phyloP scores from a whole-genome alignment of 2,113 vertebrate species.

The Brachypodius melanocephalos region DNA sequence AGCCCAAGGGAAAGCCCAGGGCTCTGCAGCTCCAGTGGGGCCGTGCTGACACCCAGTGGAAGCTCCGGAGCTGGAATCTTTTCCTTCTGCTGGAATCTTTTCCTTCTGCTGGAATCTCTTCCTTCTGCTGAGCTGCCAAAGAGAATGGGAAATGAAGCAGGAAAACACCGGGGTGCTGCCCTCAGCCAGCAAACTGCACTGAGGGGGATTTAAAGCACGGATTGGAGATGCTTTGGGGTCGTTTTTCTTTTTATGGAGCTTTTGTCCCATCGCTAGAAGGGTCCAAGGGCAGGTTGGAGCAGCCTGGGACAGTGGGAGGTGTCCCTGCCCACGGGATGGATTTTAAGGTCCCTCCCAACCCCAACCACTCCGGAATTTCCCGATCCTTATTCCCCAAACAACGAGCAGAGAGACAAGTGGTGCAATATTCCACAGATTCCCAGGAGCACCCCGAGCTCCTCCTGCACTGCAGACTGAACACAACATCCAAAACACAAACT shows the following conservation, averaged over 20 bases:
- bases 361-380: not conserved
- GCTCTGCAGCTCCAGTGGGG: not conserved
- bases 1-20: not conserved
- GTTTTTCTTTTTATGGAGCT: not conserved
- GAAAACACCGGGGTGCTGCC: not conserved
- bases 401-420: rapidly evolving
- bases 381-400: rapidly evolving
- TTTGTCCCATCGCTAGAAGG: not conserved
- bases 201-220: not conserved
- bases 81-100: not conserved
- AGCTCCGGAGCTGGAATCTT: rapidly evolving
- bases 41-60: conserved; percentile 64
- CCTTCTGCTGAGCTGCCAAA: not conserved
- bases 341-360: not conserved
- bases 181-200: not conserved
- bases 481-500: rapidly evolving
- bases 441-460: rapidly evolving
- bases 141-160: not conserved
- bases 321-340: not conserved
- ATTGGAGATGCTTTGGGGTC: not conserved
- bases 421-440: rapidly evolving
- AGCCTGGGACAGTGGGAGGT: not conserved
- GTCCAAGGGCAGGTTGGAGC: not conserved
- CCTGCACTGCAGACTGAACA: not conserved
- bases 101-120: not conserved